Conservation (phyloP, 2,888 invertebrate species). For the Teleogryllus oceanicus region DNA sequence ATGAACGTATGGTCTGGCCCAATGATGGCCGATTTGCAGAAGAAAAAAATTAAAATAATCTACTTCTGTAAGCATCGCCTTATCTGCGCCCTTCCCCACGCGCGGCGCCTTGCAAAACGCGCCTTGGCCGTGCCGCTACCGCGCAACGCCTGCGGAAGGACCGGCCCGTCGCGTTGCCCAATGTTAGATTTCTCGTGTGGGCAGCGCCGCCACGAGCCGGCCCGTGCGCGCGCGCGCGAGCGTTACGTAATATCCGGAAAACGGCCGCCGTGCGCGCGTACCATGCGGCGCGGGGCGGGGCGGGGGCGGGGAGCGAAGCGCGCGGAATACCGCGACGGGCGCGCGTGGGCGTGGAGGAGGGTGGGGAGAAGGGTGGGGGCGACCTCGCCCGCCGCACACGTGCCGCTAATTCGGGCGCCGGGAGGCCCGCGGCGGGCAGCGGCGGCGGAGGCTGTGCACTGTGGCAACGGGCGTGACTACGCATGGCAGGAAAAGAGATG, state of each 20-base stretch:
- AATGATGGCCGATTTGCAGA: background rate
- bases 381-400: background rate
- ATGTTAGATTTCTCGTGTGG: background rate
- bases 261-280: constrained; percentile 2
- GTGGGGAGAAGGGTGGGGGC: background rate
- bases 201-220: background rate
- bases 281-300: background rate
- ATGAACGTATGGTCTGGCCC: background rate
- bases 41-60: background rate
- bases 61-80: background rate
- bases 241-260: constrained; percentile 20
- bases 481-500: background rate
- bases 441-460: background rate
- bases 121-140: background rate
- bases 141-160: background rate
- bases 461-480: background rate
- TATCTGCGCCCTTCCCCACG: background rate
- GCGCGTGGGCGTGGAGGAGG: background rate
- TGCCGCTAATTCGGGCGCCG: background rate
- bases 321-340: background rate
- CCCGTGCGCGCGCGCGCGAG: background rate
- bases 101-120: background rate
- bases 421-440: too few species aligned
- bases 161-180: background rate
- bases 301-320: too few species aligned